Evolutionary conservation across 2,797 vertebrate species (phyloP).

Genomic region (Podargus strigoides): DNA sequence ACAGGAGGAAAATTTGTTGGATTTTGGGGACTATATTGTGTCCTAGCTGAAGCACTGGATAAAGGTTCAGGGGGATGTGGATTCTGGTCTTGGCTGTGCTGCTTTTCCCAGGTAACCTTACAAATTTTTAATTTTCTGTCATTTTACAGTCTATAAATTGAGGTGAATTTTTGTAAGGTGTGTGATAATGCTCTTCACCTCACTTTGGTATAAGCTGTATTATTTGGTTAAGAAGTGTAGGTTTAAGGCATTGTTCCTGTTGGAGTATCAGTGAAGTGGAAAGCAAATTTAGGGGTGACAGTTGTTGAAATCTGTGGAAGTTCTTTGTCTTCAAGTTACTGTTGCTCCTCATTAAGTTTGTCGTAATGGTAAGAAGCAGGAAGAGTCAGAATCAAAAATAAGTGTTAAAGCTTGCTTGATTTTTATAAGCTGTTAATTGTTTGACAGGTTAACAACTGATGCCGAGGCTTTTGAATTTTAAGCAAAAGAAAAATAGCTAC

Average conservation of each 20-base stretch:
- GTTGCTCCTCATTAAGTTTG: background rate
- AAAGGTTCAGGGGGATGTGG: background rate
- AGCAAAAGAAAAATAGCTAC: background rate
- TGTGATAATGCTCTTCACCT: background rate
- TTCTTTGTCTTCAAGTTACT: background rate
- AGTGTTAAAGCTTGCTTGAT: background rate
- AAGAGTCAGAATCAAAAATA: background rate
- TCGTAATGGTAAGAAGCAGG: background rate
- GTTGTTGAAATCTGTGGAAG: background rate
- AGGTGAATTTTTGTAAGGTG: background rate
- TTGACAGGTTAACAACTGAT: background rate
- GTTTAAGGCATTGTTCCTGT: background rate
- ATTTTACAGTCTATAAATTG: background rate
- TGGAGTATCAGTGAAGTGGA: background rate
- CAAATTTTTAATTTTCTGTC: background rate
- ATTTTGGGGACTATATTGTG: background rate
- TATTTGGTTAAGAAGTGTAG: background rate
- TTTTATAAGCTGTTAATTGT: background rate
- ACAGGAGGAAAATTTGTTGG: background rate
- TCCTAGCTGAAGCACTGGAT: background rate
- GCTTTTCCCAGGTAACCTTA: background rate
- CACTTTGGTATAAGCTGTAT: fast-evolving
- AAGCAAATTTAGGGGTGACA: background rate
- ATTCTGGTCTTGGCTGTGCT: background rate
- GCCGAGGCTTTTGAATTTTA: background rate